phyloP scores from a whole-genome alignment of 2,113 vertebrate genomes.

The Climacteris rufus region DNA sequence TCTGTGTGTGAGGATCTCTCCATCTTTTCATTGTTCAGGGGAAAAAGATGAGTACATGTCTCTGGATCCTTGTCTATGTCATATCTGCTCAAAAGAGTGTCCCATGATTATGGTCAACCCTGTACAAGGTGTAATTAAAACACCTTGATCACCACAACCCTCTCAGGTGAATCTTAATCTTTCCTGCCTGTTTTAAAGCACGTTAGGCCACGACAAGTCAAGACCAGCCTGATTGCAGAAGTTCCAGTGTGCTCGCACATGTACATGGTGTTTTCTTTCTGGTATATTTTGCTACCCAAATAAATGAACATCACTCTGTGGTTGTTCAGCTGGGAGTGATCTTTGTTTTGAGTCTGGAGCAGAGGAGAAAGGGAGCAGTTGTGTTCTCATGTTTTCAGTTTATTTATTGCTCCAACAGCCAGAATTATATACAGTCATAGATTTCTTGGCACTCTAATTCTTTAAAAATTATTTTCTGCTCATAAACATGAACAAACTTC shows the following conservation, averaged over 20 bases:
- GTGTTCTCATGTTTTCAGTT: not conserved
- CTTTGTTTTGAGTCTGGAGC: too few species aligned
- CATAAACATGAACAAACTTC: not conserved
- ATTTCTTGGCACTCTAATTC: not conserved
- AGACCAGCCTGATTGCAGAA: too few species aligned
- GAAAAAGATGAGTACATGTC: not conserved
- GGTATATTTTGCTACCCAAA: too few species aligned
- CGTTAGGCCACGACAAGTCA: too few species aligned
- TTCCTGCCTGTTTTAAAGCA: too few species aligned
- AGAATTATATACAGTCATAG: not conserved
- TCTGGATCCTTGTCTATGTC: not conserved
- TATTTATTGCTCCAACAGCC: not conserved
- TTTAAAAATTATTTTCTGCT: not conserved
- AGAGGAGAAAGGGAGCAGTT: not conserved
- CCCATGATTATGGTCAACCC: not conserved
- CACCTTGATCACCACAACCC: not conserved
- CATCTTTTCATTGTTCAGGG: not conserved
- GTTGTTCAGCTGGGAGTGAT: too few species aligned
- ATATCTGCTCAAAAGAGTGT: not conserved
- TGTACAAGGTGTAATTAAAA: not conserved
- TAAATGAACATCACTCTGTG: too few species aligned
- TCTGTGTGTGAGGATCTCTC: not conserved
- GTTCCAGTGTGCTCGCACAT: too few species aligned
- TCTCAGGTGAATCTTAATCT: too few species aligned
- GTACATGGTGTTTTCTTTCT: too few species aligned